A percentile compares a stretch with the other conserved stretches of the same genome.
Evolutionary conservation across 1,140 invertebrate genomes (phyloP).

Genomic region (Aphidius ervi): DNA sequence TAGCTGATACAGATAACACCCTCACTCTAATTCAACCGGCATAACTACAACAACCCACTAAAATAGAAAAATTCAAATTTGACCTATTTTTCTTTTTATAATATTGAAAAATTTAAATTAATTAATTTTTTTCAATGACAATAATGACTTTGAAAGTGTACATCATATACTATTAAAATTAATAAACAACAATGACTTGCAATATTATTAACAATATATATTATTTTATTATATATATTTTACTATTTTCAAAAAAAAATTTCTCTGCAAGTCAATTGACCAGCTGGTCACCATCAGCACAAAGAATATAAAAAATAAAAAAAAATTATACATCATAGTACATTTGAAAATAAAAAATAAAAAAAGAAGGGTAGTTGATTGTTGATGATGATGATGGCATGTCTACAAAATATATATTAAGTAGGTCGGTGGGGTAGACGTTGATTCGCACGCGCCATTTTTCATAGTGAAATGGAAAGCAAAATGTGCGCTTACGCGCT

Average conservation of each 20-base stretch:
- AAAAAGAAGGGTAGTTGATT: neutral
- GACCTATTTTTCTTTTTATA: neutral
- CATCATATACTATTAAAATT: too few species aligned
- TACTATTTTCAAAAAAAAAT: neutral
- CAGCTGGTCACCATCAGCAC: neutral
- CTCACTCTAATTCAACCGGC: constrained; percentile 3
- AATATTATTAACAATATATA: neutral
- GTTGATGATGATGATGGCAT: neutral
- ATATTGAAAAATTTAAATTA: too few species aligned
- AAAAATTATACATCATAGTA: neutral
- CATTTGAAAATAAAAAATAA: neutral
- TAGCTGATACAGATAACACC: constrained; percentile 17
- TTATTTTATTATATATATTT: neutral
- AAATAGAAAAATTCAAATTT: neutral
- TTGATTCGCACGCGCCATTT: constrained; percentile 51
- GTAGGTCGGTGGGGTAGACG: constrained; percentile 43
- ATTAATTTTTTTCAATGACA: too few species aligned
- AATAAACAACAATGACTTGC: too few species aligned
- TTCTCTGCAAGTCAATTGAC: too few species aligned
- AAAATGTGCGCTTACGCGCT: constrained; percentile 36
- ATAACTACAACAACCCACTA: neutral
- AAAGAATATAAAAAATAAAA: too few species aligned
- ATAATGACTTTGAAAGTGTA: too few species aligned
- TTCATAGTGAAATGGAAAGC: constrained; percentile 56
- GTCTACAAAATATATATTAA: constrained; percentile 19